A percentile compares a stretch with the other conserved stretches of the same genome.
Evolutionary conservation across 2,113 vertebrate genomes (phyloP).

Genomic region (Apteryx owenii): DNA sequence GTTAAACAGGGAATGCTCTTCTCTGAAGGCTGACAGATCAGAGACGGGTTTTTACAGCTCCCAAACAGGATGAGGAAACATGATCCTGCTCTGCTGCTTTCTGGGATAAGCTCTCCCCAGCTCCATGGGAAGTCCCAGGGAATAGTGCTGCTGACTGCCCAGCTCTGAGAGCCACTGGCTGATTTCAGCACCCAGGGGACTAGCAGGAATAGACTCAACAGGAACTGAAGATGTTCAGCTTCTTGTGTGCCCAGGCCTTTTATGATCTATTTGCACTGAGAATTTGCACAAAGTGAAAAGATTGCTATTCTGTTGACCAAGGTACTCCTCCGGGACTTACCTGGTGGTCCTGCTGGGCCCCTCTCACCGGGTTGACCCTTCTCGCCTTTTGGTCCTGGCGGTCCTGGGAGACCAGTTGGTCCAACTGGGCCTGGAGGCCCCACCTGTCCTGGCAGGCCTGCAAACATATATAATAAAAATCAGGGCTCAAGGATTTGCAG

Average conservation of each 20-base stretch:
- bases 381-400: constrained; percentile 81
- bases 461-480: neutral
- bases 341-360: constrained; percentile 81
- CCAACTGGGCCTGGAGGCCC: constrained; percentile 77
- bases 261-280: neutral
- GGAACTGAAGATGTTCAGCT: neutral
- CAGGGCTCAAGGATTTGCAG: neutral
- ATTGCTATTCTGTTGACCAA: neutral
- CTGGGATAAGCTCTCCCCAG: neutral
- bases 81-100: constrained; percentile 31
- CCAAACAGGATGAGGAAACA: constrained; percentile 7
- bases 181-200: neutral
- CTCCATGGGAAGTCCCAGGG: neutral
- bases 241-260: neutral
- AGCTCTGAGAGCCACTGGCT: neutral
- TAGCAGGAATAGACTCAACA: neutral
- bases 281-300: neutral
- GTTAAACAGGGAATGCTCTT: neutral
- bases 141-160: neutral
- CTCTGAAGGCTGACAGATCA: neutral
- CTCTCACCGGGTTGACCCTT: constrained; percentile 79
- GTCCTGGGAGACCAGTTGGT: constrained; percentile 74
- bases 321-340: constrained; percentile 62
- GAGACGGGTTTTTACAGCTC: neutral
- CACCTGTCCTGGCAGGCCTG: constrained; percentile 77